Evolutionary conservation across 2,888 invertebrate species (phyloP).

Genomic region (Mactromeris polynyma): DNA sequence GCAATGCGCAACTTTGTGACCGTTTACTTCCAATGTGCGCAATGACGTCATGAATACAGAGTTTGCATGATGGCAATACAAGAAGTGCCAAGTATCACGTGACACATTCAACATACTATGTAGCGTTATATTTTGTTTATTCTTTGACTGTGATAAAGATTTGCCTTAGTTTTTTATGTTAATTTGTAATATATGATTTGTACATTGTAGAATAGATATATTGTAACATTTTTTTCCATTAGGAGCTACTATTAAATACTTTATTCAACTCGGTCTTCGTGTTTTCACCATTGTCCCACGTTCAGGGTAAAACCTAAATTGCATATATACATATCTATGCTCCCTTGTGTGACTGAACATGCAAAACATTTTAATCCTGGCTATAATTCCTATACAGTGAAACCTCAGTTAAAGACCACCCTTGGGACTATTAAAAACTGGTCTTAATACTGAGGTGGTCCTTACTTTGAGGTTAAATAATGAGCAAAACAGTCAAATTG

Average conservation of each 20-base stretch:
- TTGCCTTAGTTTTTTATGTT: neutral
- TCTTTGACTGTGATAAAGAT: neutral
- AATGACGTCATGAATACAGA: neutral
- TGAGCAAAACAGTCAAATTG: too few species aligned
- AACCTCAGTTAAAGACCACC: too few species aligned
- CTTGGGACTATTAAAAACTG: too few species aligned
- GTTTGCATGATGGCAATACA: too few species aligned
- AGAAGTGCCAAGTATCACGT: neutral
- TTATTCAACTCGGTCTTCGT: neutral
- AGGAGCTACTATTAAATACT: neutral
- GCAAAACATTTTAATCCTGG: too few species aligned
- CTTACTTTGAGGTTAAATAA: too few species aligned
- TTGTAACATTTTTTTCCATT: neutral
- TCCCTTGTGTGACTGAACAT: too few species aligned
- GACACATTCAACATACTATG: neutral
- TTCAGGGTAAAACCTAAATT: too few species aligned
- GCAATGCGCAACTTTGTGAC: neutral
- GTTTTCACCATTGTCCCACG: neutral
- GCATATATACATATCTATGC: too few species aligned
- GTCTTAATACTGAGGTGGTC: too few species aligned
- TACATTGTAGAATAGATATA: conserved; percentile 7
- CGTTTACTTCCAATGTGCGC: neutral
- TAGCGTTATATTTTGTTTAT: neutral
- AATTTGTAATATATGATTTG: neutral
- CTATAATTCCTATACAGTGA: too few species aligned